phyloP scores from a whole-genome alignment of 2,113 vertebrate genomes.

The Heterotilapia buettikoferi region DNA sequence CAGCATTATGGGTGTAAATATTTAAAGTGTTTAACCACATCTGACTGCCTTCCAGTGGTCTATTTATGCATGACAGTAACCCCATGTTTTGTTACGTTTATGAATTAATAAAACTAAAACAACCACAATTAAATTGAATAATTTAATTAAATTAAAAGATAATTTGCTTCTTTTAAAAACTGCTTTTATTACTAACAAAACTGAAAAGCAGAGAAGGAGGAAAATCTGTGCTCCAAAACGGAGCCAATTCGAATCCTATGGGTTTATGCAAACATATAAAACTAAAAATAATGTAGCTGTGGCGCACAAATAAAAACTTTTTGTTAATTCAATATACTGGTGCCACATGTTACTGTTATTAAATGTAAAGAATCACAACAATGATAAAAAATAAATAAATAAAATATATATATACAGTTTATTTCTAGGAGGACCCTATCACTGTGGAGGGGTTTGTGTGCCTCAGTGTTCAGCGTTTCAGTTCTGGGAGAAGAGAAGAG shows the following conservation, averaged over 20 bases:
- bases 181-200: not conserved
- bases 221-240: fast-evolving
- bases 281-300: fast-evolving
- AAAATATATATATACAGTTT: no score
- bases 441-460: not conserved
- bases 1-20: not conserved
- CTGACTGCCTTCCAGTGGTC: not conserved
- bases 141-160: not conserved
- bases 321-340: not conserved
- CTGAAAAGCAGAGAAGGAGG: not conserved
- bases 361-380: not conserved
- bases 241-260: no score
- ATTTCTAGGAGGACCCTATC: not conserved
- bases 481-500: not conserved
- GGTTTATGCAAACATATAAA: not conserved
- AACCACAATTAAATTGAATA: fast-evolving
- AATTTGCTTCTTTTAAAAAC: not conserved
- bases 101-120: not conserved
- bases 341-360: fast-evolving
- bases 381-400: no score
- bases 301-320: not conserved
- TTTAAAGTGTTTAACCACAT: not conserved
- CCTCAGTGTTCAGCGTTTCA: not conserved
- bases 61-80: not conserved
- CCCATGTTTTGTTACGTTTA: fast-evolving